Conservation (phyloP, 2,797 vertebrate species). For the Enteromius treurensis region DNA sequence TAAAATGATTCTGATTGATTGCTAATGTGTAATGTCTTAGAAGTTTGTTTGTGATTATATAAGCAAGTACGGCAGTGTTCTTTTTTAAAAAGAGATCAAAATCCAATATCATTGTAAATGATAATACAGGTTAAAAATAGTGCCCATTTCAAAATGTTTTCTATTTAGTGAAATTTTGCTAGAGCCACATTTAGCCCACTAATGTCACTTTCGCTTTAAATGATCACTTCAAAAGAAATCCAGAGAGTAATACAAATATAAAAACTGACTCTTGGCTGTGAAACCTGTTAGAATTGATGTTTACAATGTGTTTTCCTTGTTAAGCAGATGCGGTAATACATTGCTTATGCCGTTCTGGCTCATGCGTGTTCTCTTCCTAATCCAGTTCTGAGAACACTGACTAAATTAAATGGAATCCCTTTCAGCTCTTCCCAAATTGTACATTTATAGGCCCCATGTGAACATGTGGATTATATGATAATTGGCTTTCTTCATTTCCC, state of each 20-base stretch:
- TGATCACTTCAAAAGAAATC: background rate
- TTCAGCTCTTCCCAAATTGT: constrained; percentile 37
- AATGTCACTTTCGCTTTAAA: background rate
- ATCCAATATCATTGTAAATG: background rate
- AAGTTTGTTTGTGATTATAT: background rate
- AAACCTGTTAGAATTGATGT: background rate
- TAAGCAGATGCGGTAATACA: background rate
- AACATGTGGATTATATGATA: constrained; percentile 49
- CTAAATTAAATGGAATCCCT: constrained; percentile 9
- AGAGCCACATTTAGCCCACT: background rate
- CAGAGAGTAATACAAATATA: background rate
- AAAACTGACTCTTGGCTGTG: background rate
- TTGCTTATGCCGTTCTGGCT: background rate
- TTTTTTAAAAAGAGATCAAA: background rate
- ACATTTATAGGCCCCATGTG: constrained; percentile 47
- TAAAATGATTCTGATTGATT: background rate
- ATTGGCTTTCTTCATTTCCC: constrained; percentile 53
- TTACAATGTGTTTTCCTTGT: background rate
- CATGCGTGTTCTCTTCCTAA: constrained; percentile 2
- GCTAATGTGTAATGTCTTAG: background rate
- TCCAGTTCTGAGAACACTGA: constrained; percentile 25
- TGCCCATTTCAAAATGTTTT: background rate
- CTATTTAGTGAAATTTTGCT: background rate
- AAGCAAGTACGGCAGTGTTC: background rate
- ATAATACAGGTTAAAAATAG: background rate